Conservation (phyloP, 2,113 vertebrate species). For the Cryptomyrus ogoouensis region DNA sequence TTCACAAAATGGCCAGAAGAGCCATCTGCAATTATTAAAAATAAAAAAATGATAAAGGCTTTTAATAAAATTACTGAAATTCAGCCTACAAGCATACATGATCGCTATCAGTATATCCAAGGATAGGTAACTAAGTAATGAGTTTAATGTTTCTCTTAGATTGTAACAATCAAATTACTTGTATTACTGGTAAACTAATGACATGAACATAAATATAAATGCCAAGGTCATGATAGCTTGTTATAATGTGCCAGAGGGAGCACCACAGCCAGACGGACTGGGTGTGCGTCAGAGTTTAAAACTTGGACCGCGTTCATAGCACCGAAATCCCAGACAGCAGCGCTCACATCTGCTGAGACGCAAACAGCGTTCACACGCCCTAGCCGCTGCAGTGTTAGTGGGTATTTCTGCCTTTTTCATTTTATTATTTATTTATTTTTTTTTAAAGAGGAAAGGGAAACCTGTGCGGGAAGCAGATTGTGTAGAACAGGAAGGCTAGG, state of each 20-base stretch:
- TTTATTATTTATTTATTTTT: conserved; percentile 59
- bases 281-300: conserved; percentile 15
- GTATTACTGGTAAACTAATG: background rate
- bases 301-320: conserved; percentile 30
- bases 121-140: background rate
- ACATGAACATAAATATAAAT: background rate
- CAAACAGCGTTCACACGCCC: conserved; percentile 33
- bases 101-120: background rate
- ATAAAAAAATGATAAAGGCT: background rate
- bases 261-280: background rate
- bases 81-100: background rate
- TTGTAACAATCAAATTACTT: background rate
- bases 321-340: conserved; percentile 41
- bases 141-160: background rate
- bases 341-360: conserved; percentile 44
- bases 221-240: background rate
- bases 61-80: background rate
- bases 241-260: background rate
- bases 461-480: conserved; percentile 90
- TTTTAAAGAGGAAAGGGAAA: conserved; percentile 92
- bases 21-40: background rate
- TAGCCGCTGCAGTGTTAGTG: conserved; percentile 30
- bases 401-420: conserved; percentile 70
- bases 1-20: background rate
- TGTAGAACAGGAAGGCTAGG: conserved; percentile 84